Percentiles rank a stretch among this genome's conserved stretches.
These are phyloP conservation scores for Andrena cerasifolii DNA, from an alignment of 1,140 invertebrate species.

Conservation along the genomic window DNA sequence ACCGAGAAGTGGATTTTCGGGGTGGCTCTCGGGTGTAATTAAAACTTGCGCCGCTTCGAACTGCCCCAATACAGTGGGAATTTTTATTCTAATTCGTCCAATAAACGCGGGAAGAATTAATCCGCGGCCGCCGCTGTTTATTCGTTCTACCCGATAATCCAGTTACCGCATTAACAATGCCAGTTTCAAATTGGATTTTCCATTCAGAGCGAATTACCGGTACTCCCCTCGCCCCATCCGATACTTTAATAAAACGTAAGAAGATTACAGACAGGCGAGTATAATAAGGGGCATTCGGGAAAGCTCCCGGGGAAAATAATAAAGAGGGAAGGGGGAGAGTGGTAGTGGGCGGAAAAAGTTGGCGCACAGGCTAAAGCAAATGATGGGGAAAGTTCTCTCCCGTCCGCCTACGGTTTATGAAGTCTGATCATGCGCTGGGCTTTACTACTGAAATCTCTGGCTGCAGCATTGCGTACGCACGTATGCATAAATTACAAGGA, in stretches of 20 bases:
- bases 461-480: no score
- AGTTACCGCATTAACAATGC: not conserved
- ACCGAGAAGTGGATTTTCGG: not conserved
- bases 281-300: not conserved
- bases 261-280: not conserved
- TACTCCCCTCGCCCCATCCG: not conserved
- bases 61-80: no score
- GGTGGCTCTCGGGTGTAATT: constrained; percentile 10
- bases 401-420: not conserved
- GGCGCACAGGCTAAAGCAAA: not conserved
- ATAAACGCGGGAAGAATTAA: not conserved
- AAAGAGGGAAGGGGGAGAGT: not conserved
- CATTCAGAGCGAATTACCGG: not conserved
- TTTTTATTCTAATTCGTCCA: constrained; percentile 11
- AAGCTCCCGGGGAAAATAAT: not conserved
- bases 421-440: constrained; percentile 8
- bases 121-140: not conserved
- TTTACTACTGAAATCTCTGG: constrained; percentile 37
- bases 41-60: constrained; percentile 15
- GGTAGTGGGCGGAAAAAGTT: not conserved
- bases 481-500: not conserved
- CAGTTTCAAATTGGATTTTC: not conserved
- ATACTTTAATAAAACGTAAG: constrained; percentile 27
- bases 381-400: not conserved
- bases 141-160: no score